Evolutionary conservation across 1,140 invertebrate genomes (phyloP).

Genomic region (Laodelphax striatellus): DNA sequence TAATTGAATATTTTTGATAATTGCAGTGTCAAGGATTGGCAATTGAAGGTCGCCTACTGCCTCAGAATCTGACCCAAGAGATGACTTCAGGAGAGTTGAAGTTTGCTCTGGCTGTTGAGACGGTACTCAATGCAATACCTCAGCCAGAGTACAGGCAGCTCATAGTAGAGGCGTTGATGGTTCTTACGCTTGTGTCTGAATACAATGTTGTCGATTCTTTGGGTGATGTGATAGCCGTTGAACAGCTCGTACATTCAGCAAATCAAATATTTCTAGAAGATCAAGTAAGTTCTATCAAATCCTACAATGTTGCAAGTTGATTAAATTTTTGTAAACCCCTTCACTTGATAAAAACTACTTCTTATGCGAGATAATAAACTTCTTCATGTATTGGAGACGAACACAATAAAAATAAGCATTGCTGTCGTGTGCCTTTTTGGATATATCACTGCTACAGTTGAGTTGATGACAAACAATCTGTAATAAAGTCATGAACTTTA

Average conservation of each 20-base stretch:
- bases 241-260: slow-evolving; percentile 85
- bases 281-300: slow-evolving; percentile 66
- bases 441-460: no score
- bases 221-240: slow-evolving; percentile 80
- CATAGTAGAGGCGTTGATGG: slow-evolving; percentile 95
- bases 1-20: slow-evolving; percentile 27
- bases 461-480: no score
- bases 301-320: no score
- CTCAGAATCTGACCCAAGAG: slow-evolving; percentile 86
- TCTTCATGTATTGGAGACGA: no score
- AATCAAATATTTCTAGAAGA: slow-evolving; percentile 93
- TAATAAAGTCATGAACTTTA: no score
- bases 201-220: slow-evolving; percentile 65
- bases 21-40: slow-evolving; percentile 76
- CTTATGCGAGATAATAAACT: no score
- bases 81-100: slow-evolving; percentile 98
- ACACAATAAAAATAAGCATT: no score
- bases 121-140: slow-evolving; percentile 92
- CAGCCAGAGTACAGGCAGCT: slow-evolving; percentile 97
- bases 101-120: slow-evolving; percentile 95
- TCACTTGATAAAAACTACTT: no score
- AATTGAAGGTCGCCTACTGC: slow-evolving; percentile 80
- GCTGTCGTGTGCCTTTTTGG: no score
- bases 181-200: slow-evolving; percentile 82
- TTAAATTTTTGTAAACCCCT: no score